Base-by-base conservation (phyloP, 2,888 invertebrate species). In the Diarsia dahlii region DNA sequence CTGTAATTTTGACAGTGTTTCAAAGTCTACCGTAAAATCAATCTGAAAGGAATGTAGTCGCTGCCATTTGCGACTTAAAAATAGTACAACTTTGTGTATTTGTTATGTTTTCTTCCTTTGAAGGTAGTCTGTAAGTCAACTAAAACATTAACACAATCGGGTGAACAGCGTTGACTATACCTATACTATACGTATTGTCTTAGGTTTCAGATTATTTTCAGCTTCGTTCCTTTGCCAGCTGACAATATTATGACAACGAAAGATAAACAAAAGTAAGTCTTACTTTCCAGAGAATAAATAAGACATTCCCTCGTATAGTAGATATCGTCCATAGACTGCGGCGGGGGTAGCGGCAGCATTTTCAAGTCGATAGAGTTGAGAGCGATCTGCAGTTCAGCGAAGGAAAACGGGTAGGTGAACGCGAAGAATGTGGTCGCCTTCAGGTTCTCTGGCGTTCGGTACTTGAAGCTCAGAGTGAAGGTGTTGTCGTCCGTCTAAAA, bases 381-480 rank as follows among this genome's bases (percentile, higher is more conserved):
- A 89, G 97, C 97, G 82, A 97, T 97, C 93, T 98, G 98, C 71
- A 98, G 97, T 89, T 99, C 99, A 0, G 97, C 97, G 91, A 98
- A 99, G 0, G 99, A 98, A 95, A 98, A 99, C 3, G 99, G 99
- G 94, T 98, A 99, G 10, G 99, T 99, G 94, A 99, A 99, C 0
- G 99, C 99, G 95, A 99, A 98, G 94, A 98, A 99, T 12, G 98
- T 98, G 8, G 98, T 97, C 34, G 98, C 97, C 81, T 97, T 97
- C 5, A 96, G 88, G 95, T 97, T 98, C 88, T 98, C 98, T 74
- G 97, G 97, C 28, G 98, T 97, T 45, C 97, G 97, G 92, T 97
- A 98, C 91, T 97, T 97, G 94, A 98, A 98, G 82, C 97, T 98
- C 85, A 98, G 94, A 3, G 97, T 97, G 92, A 98, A 98, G 74